Evolutionary conservation across 1,140 invertebrate species (phyloP), one percentile per base, ranked within the genome.

Genomic region (Caerostris extrusa): DNA sequence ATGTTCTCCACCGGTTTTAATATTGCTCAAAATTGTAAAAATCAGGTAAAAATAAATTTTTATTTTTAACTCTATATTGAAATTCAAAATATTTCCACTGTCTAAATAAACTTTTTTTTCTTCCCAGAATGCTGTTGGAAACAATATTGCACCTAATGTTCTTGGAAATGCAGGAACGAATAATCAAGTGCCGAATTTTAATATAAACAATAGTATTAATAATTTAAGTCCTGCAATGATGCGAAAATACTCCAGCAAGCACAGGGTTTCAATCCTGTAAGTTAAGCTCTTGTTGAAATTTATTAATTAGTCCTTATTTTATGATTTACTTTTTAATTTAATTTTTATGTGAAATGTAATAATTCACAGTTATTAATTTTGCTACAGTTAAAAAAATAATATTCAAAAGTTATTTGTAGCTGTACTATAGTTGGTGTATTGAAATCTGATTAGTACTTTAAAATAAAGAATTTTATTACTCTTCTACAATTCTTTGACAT

Each of bases 181-280:
- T 53, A 91, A 77, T 85, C 95, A 95, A 93, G 88, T 67, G 77
- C 94, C 95, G 58, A 95, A 95, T 93, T 94, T 95, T 87, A 95
- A 95, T 67, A 34, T 94, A 50, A 91, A 86, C 17, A 94, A 94
- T 88, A 71, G 90, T 67, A 87, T 97, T 92, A 96, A 97, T 81
- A 97, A 96, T 58, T 97, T 97, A 93, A 97, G 97, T 60, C 97
- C 97, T 55, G 97, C 97, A 14, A 97, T 97, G 91, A 97, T 97
- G 81, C 97, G 98, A 96, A 98, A 96, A 97, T 98, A 95, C 96
- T 98, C 50, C 97, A 96, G 94, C 96, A 96, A 95, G 96, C 94
- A 50, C 89, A 87, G 88, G 58, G 90, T 85, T 94, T 94, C 60
- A 92, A 92, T 92, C 94, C 90, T 87, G 94, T 94, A 67, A 89